Base-by-base conservation (phyloP, 2,888 invertebrate genomes). In the Chymomyza fuscimana region DNA sequence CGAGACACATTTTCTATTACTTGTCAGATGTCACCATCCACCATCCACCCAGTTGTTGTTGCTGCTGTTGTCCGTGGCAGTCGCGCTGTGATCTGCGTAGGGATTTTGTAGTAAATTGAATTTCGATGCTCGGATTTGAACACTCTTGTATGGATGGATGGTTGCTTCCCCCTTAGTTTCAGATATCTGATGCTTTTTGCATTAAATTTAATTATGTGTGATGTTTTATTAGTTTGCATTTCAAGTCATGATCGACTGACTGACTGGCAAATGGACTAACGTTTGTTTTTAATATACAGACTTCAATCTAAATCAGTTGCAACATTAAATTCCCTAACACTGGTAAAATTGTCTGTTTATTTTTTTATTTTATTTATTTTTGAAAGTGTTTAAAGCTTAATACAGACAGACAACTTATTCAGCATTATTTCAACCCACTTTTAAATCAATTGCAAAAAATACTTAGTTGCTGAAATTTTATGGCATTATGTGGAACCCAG, bases 41-140 rank as follows among this genome's bases (percentile, higher is more conserved):
- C n/a, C n/a, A n/a, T n/a, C n/a, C n/a, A n/a, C 22, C 29, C 56
- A 16, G 56, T 58, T 15, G 22, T 9, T 58, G 62, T 62, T 50
- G 12, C 5, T 46, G 25, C 12, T 52, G 40, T 32, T 60, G 60
- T 9, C 62, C 50, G 16, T n/a, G n/a, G 36, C 25, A 22, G 19
- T 12, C 46, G 19, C 50, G 19, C n/a, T 9, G 19, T 46, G 62
- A 16, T 40, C 46, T 71, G 79, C 88, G 85, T 79, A 80, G 16
- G 85, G 88, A 88, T 86, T 88, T 88, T 72, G 73, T 76, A 86
- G 79, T 80, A 85, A 88, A 85, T 85, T 85, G 88, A 85, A 88
- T 85, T 88, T 85, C 87, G 70, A 85, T 88, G 76, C 82, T 73
- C 64, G 76, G 79, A 77, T 86, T 76, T 81, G 77, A 81, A 77